Conservation (phyloP, 2,888 invertebrate genomes). For the Caenorhabditis angaria region DNA sequence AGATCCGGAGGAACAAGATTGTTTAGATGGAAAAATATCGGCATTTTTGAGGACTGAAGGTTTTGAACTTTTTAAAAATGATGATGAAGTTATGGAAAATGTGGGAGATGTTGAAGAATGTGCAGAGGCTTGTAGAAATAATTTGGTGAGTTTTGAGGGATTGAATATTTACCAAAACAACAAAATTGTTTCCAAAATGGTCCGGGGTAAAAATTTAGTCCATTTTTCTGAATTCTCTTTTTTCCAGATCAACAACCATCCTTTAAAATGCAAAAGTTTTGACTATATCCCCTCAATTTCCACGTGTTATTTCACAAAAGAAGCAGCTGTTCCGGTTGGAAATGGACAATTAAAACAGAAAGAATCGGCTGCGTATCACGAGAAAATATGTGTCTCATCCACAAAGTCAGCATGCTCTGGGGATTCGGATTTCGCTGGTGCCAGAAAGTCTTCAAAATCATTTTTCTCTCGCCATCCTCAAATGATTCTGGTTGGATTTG, state of each 20-base stretch:
- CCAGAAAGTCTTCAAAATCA: slow-evolving; percentile 59
- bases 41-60: slow-evolving; percentile 66
- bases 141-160: slow-evolving; percentile 45
- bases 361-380: slow-evolving; percentile 66
- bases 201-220: background rate
- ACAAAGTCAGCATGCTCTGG: slow-evolving; percentile 25
- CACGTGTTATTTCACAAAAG: slow-evolving; percentile 37
- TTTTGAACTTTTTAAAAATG: slow-evolving; percentile 66
- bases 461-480: slow-evolving; percentile 71
- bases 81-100: slow-evolving; percentile 54
- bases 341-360: slow-evolving; percentile 69
- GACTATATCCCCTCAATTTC: slow-evolving; percentile 49
- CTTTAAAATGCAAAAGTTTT: slow-evolving; percentile 67
- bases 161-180: background rate
- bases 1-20: slow-evolving; percentile 1
- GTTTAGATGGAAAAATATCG: slow-evolving; percentile 29
- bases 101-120: slow-evolving; percentile 57
- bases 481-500: slow-evolving; percentile 72
- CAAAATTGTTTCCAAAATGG: background rate
- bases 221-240: slow-evolving; percentile 10
- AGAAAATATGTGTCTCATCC: slow-evolving; percentile 69
- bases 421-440: slow-evolving; percentile 6
- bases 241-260: slow-evolving; percentile 51
- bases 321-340: slow-evolving; percentile 71
- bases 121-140: slow-evolving; percentile 57